Conservation (phyloP, 2,888 invertebrate species). For the Zaprionus bogoriensis region DNA sequence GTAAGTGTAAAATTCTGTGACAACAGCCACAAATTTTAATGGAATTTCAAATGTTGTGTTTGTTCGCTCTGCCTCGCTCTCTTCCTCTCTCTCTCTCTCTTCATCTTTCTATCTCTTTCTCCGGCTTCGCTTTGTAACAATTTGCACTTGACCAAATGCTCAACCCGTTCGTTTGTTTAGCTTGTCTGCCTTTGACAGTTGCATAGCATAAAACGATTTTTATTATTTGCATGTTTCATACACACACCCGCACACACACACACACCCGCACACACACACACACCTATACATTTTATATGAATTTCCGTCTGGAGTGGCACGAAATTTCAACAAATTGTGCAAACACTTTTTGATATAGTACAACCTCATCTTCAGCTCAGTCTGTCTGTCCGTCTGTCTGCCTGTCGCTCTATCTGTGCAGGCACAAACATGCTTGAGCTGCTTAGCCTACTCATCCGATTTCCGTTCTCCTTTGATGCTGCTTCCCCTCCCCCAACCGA, state of each 20-base stretch:
- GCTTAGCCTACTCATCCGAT: too few relatives aligned
- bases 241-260: conserved; percentile 15
- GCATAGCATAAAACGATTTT: conserved; percentile 49
- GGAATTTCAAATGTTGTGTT: conserved; percentile 68
- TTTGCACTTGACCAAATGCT: conserved; percentile 62
- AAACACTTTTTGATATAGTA: conserved; percentile 64
- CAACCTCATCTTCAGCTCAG: not conserved
- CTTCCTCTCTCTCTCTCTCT: not conserved
- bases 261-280: not conserved
- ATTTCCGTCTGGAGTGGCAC: conserved; percentile 61
- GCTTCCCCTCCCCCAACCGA: not conserved
- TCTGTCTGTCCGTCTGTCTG: not conserved
- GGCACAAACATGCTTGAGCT: not conserved
- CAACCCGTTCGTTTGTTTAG: conserved; percentile 39
- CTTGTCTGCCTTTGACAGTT: conserved; percentile 57
- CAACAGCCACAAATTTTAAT: conserved; percentile 65
- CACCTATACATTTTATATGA: conserved; percentile 55
- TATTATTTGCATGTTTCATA: conserved; percentile 49
- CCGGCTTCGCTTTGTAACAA: conserved; percentile 31
- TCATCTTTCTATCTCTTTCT: conserved; percentile 1
- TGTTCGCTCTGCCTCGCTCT: conserved; percentile 25
- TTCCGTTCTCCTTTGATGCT: too few relatives aligned
- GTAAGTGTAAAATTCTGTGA: conserved; percentile 48
- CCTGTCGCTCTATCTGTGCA: conserved; percentile 13
- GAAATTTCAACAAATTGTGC: conserved; percentile 71